Evolutionary conservation across 2,113 vertebrate species (phyloP).

Genomic region (Brienomyrus longianalis): DNA sequence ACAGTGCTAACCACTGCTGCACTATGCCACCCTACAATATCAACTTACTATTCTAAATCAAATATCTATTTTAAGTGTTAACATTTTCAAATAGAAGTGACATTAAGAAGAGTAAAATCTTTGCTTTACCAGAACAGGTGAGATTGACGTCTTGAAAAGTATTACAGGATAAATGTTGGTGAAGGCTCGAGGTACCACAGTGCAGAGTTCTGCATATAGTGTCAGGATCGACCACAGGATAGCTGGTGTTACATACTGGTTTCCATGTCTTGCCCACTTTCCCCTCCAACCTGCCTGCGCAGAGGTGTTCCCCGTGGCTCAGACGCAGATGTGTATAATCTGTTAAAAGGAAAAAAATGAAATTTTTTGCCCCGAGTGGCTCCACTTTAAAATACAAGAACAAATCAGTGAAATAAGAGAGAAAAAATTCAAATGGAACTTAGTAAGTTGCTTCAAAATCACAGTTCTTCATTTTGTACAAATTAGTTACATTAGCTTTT

Average conservation of each 20-base stretch:
- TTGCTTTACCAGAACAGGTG: conserved; percentile 45
- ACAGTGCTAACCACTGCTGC: too few relatives aligned
- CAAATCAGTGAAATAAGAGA: background rate
- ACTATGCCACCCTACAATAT: background rate
- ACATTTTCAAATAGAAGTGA: background rate
- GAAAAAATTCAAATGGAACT: background rate
- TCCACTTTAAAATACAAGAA: background rate
- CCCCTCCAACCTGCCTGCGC: conserved; percentile 38
- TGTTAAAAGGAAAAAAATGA: conserved; percentile 24
- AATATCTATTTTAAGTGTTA: background rate
- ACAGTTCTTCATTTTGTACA: background rate
- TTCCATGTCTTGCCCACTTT: fast-evolving
- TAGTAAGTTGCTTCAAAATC: background rate
- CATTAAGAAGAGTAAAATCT: background rate
- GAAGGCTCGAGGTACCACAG: conserved; percentile 8
- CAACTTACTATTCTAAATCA: background rate
- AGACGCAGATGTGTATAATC: conserved; percentile 29
- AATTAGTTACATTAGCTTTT: background rate
- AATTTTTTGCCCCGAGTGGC: background rate
- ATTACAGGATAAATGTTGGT: background rate
- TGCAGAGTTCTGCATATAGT: conserved; percentile 31
- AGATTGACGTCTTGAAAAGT: conserved; percentile 6
- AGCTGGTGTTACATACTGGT: fast-evolving
- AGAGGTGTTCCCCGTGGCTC: conserved; percentile 1
- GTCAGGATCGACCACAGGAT: fast-evolving